Evolutionary conservation across 2,888 invertebrate genomes (phyloP).

Genomic region (Cephus nigrinus): DNA sequence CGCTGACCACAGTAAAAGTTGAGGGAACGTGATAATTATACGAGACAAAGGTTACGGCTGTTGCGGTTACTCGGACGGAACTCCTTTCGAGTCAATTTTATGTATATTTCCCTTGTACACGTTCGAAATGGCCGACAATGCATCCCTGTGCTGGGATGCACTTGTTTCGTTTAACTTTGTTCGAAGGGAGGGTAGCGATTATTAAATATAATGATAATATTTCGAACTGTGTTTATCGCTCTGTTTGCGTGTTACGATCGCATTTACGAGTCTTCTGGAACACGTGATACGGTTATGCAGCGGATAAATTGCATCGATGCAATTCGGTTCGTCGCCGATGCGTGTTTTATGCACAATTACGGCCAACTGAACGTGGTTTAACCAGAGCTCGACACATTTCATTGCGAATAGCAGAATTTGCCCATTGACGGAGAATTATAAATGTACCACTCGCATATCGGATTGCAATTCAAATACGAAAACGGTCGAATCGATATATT

Average conservation of each 20-base stretch:
- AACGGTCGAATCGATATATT: not conserved
- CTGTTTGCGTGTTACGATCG: too few species aligned
- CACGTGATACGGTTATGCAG: not conserved
- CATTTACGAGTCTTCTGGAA: not conserved
- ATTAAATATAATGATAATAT: not conserved
- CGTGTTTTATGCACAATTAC: not conserved
- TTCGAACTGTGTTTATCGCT: not conserved
- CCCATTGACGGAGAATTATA: not conserved
- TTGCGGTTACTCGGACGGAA: conserved; percentile 34
- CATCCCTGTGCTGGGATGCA: not conserved
- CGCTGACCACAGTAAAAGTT: not conserved
- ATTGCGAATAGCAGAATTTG: not conserved
- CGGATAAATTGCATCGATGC: not conserved
- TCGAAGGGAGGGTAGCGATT: not conserved
- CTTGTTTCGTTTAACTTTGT: not conserved
- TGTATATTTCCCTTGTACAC: too few species aligned
- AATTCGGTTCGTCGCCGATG: not conserved
- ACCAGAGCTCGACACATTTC: not conserved
- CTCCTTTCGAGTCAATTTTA: conserved; percentile 9
- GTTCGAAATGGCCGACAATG: not conserved
- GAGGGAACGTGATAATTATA: conserved; percentile 23
- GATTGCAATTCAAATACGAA: not conserved
- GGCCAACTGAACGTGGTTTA: not conserved
- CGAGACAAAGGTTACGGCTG: conserved; percentile 33
- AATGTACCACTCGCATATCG: not conserved